phyloP scores from a whole-genome alignment of 2,888 invertebrate species.

The Bugulina stolonifera region DNA sequence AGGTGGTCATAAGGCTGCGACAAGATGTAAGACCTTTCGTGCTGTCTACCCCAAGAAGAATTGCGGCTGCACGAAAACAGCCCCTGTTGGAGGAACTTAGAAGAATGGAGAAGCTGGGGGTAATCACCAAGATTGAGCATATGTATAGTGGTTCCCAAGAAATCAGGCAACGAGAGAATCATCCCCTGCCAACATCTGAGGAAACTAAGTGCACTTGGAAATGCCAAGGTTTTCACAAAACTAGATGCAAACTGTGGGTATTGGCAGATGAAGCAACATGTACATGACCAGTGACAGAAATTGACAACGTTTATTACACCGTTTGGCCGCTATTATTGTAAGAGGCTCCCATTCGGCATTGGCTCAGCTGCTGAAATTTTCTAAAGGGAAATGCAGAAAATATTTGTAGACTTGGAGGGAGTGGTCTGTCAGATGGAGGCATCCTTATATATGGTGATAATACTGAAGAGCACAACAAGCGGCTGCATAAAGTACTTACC shows the following conservation, averaged over 20 bases:
- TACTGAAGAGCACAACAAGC: too few species aligned
- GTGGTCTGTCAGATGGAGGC: neutral
- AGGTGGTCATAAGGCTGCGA: neutral
- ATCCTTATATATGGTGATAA: too few species aligned
- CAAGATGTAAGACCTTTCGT: neutral
- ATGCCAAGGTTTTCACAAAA: too few species aligned
- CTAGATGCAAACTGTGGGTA: too few species aligned
- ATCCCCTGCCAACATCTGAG: neutral
- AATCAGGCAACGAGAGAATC: neutral
- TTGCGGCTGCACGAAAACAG: neutral
- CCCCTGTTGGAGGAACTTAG: neutral
- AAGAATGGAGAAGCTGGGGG: neutral
- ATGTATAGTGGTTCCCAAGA: neutral
- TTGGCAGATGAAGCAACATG: too few species aligned
- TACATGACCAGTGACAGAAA: too few species aligned
- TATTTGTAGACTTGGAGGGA: neutral
- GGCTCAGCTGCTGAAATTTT: neutral
- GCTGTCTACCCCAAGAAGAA: neutral
- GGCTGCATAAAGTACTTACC: too few species aligned
- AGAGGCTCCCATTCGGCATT: too few species aligned
- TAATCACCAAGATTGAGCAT: too few species aligned
- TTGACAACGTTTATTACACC: too few species aligned
- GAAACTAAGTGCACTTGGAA: neutral
- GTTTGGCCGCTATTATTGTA: too few species aligned
- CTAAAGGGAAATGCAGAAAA: too few species aligned